Conservation (phyloP, 2,888 invertebrate genomes). For the Hypomecis punctinalis region DNA sequence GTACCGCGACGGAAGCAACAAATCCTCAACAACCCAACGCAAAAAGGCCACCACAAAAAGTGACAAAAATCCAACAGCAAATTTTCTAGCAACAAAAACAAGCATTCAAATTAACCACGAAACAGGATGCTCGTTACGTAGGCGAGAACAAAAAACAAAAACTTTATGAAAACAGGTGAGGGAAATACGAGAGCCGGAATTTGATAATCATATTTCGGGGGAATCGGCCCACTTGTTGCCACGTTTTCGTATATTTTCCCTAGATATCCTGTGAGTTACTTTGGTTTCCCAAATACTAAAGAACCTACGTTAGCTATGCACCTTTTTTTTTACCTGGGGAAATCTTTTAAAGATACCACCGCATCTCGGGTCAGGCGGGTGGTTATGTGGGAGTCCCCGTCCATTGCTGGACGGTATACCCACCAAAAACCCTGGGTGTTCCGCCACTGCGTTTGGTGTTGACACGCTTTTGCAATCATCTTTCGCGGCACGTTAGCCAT, state of each 20-base stretch:
- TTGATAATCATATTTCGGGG: constrained; percentile 70
- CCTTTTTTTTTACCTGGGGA: no score
- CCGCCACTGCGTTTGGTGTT: no score
- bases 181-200: constrained; percentile 59
- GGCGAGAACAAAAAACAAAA: constrained; percentile 63
- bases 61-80: constrained; percentile 65
- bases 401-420: no score
- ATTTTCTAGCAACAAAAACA: constrained; percentile 70
- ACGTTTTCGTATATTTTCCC: constrained; percentile 51
- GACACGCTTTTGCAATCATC: no score
- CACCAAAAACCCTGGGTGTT: no score
- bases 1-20: constrained; percentile 45
- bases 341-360: no score
- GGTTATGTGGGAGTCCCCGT: no score
- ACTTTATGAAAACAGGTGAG: constrained; percentile 68
- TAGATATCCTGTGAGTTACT: constrained; percentile 1
- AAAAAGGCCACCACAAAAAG: constrained; percentile 50
- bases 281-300: no score
- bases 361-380: no score
- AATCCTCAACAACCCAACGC: constrained; percentile 45
- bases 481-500: no score
- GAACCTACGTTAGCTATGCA: no score
- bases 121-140: constrained; percentile 77
- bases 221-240: constrained; percentile 64
- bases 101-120: constrained; percentile 77